A percentile compares a stretch with the other conserved stretches of the same genome.
Conservation (phyloP, 2,113 vertebrate genomes). For the Tautogolabrus adspersus region DNA sequence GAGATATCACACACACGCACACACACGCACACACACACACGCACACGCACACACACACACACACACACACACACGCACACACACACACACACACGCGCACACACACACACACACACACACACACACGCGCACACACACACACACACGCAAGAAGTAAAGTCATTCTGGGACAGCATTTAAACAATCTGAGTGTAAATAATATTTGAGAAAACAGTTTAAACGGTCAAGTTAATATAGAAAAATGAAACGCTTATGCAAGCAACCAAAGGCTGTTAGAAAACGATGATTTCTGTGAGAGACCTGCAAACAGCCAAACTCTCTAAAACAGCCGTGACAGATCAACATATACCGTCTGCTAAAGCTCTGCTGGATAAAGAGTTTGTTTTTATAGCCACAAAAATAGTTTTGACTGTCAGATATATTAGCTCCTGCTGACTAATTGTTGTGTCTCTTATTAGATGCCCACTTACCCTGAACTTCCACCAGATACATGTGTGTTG, state of each 20-base stretch:
- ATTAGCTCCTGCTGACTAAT: not conserved
- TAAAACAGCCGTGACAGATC: not conserved
- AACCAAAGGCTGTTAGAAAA: not conserved
- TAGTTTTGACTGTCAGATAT: not conserved
- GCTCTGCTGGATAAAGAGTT: not conserved
- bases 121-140: not conserved
- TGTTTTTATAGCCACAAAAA: too few species aligned
- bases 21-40: not conserved
- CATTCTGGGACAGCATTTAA: not conserved
- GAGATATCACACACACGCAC: not conserved
- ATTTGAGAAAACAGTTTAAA: not conserved
- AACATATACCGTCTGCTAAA: not conserved
- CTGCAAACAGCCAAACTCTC: not conserved
- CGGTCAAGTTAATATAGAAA: not conserved
- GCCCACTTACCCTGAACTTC: too few species aligned
- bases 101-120: not conserved
- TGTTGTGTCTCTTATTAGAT: too few species aligned
- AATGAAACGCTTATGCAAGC: not conserved
- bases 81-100: not conserved
- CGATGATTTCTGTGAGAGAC: not conserved
- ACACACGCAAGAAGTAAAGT: too few species aligned
- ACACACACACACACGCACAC: not conserved
- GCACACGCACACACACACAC: not conserved
- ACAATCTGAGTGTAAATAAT: not conserved
- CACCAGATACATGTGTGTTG: too few species aligned